Evolutionary conservation across 1,140 invertebrate genomes (phyloP), one percentile per base, ranked within the genome.

Genomic region (Platorchestia sp.): DNA sequence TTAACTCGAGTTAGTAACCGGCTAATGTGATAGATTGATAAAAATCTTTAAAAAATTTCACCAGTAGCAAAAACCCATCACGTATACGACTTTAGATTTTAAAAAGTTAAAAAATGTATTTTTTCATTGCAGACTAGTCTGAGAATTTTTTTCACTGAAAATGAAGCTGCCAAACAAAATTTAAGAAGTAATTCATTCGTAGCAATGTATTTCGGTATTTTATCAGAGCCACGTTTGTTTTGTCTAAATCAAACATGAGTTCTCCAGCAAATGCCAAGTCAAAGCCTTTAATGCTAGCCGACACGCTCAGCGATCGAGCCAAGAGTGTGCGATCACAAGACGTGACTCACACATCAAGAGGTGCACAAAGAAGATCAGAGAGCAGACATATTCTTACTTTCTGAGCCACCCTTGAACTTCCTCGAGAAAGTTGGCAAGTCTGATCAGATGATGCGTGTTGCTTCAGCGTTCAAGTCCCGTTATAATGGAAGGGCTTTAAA

Each of bases 341-440:
- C 59, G 59, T 36, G 59, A 75, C 59, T 75, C 59, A 75, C 36
- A 75, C 59, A 75, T 75, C 59, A 75, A 75, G 59, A 75, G 59
- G 7, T 75, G 27, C 59, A 75, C 59, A 75, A 75, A 75, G 59
- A 75, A 75, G 27, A 75, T 19, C 59, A 27, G 59, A 75, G 59
- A 75, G 59, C 59, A 27, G 59, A 75, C 59, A 75, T 75, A 75
- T 36, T 89, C 87, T 89, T 44, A 36, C 87, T 89, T 89, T 89
- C 87, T 42, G 41, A 89, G 43, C 87, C 43, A 44, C 87, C 87
- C 87, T 89, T 44, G n/a, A 89, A 89, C 87, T 89, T 89, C 87
- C 36, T 3, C 42, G 41, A 41, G 87, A 89, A 44, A 89, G 87
- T 89, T 44, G 36, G n/a, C 87, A 44, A 89, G 87, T 89, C 43